phyloP scores from a whole-genome alignment of 1,140 invertebrate genomes.

The Himalopsyche phryganea region DNA sequence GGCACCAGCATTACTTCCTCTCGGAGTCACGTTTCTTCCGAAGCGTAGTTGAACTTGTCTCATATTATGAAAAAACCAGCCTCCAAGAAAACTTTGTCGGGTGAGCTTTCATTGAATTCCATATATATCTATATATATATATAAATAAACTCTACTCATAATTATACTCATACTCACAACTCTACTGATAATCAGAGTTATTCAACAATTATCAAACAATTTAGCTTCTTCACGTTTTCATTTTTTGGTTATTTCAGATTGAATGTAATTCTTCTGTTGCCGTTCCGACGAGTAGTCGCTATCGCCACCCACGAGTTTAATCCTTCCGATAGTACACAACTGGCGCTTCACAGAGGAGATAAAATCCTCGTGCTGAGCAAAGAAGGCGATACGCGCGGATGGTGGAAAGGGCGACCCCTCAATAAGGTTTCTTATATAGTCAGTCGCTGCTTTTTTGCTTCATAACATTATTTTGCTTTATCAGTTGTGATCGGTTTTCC shows the following conservation, averaged over 20 bases:
- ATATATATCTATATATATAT: too few relatives aligned
- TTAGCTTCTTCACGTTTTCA: too few relatives aligned
- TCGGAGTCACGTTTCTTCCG: constrained; percentile 89
- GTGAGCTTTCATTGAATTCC: constrained; percentile 46
- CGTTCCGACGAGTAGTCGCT: constrained; percentile 69
- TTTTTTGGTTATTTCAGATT: constrained; percentile 50
- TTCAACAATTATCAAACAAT: too few relatives aligned
- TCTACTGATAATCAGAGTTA: too few relatives aligned
- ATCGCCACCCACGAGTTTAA: constrained; percentile 74
- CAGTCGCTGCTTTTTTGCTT: too few relatives aligned
- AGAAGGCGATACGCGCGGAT: constrained; percentile 49
- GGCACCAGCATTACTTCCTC: constrained; percentile 69
- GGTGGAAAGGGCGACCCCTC: constrained; percentile 50
- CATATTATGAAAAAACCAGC: constrained; percentile 85
- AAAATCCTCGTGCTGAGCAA: constrained; percentile 62
- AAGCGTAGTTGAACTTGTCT: constrained; percentile 82
- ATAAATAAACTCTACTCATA: too few relatives aligned
- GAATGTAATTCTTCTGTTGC: constrained; percentile 71
- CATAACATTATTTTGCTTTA: too few relatives aligned
- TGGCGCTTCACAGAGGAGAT: constrained; percentile 74
- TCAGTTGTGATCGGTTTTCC: too few relatives aligned
- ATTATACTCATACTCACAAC: too few relatives aligned
- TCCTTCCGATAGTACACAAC: constrained; percentile 69
- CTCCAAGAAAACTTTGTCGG: constrained; percentile 88
- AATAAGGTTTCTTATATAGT: constrained; percentile 41